phyloP scores from a whole-genome alignment of 1,140 invertebrate genomes.

The Drosophila equinoxialis region DNA sequence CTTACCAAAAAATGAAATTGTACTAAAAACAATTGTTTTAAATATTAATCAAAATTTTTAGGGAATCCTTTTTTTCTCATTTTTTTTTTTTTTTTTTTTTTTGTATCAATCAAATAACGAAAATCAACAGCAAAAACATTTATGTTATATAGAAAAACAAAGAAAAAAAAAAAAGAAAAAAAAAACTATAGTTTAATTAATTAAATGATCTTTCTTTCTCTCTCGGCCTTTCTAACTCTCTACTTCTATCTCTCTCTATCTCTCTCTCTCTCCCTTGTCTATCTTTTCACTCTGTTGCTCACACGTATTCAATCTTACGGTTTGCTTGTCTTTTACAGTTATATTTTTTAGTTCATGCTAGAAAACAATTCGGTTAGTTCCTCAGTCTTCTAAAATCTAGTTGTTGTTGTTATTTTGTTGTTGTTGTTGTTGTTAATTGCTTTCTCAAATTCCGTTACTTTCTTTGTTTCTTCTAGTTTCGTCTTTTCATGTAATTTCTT shows the following conservation, averaged over 20 bases:
- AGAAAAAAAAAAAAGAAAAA: conserved; percentile 69
- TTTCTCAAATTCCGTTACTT: conserved; percentile 17
- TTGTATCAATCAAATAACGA: conserved; percentile 71
- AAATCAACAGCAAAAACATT: conserved; percentile 77
- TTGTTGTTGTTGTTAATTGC: conserved; percentile 60
- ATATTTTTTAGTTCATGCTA: conserved; percentile 21
- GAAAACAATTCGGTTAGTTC: conserved; percentile 63
- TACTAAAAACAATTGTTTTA: conserved; percentile 76
- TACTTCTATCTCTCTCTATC: conserved; percentile 2
- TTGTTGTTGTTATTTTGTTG: conserved; percentile 67
- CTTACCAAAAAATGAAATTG: conserved; percentile 60
- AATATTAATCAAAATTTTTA: conserved; percentile 71
- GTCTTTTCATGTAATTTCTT: conserved; percentile 29
- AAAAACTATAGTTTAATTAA: conserved; percentile 40
- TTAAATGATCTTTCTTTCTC: conserved; percentile 43
- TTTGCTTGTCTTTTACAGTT: conserved; percentile 24
- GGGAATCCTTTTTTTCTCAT: conserved; percentile 30
- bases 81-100: conserved; percentile 40
- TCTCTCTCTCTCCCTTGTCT: neutral
- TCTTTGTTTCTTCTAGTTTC: conserved; percentile 12
- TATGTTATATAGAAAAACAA: conserved; percentile 50
- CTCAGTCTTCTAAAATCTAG: conserved; percentile 80
- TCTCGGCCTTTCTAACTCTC: conserved; percentile 7
- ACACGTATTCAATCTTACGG: neutral
- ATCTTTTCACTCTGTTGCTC: conserved; percentile 13